phyloP scores from a whole-genome alignment of 2,113 vertebrate genomes.

The Maccullochella peelii region DNA sequence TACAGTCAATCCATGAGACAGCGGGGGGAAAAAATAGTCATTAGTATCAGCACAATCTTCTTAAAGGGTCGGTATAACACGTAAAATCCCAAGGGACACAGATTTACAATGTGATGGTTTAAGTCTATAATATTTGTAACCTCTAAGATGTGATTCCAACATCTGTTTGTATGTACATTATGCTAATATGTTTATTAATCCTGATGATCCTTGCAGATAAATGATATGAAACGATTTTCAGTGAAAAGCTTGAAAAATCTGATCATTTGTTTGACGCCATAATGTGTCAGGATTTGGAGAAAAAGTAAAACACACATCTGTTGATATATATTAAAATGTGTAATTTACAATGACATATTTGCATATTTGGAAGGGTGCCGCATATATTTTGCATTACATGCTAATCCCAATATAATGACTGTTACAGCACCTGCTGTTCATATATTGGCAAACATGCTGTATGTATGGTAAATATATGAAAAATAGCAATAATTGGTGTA shows the following conservation, averaged over 20 bases:
- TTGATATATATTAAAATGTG: not conserved
- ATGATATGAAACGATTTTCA: too few relatives aligned
- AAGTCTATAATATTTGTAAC: not conserved
- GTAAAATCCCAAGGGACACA: not conserved
- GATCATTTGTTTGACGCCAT: not conserved
- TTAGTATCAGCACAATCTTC: not conserved
- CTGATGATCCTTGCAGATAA: not conserved
- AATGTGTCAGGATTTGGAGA: not conserved
- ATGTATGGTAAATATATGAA: not conserved
- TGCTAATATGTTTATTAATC: not conserved
- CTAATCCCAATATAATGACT: not conserved
- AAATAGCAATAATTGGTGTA: not conserved
- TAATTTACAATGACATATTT: not conserved
- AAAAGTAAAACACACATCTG: not conserved
- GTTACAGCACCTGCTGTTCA: not conserved
- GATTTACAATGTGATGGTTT: not conserved
- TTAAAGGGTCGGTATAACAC: not conserved
- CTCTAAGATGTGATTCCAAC: not conserved
- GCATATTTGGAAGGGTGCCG: too few relatives aligned
- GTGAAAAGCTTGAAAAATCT: not conserved
- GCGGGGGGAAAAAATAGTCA: not conserved
- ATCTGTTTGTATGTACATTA: not conserved
- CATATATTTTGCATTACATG: not conserved
- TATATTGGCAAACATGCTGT: not conserved
- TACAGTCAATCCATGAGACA: not conserved